These are phyloP conservation scores for Neoscelio sp. DNA, from an alignment of 2,888 invertebrate species.

Conservation along the genomic window DNA sequence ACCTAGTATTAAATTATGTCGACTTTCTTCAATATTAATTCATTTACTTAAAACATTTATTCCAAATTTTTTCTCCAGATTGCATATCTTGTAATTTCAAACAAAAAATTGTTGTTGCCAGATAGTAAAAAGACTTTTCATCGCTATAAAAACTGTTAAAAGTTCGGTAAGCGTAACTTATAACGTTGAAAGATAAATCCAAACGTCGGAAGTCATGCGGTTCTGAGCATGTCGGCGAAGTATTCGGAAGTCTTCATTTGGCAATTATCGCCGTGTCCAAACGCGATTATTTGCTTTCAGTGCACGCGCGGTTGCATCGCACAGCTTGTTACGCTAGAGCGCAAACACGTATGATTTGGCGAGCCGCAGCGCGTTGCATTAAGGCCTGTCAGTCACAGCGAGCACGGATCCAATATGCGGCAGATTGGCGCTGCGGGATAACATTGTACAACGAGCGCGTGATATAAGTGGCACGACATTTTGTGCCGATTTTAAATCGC, in stretches of 20 bases:
- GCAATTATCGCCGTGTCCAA: constrained; percentile 59
- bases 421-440: constrained; percentile 62
- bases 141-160: constrained; percentile 21
- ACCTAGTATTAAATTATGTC: no score
- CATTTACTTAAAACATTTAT: no score
- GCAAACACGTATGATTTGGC: constrained; percentile 65
- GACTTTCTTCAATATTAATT: no score
- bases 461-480: constrained; percentile 61
- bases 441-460: constrained; percentile 39
- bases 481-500: constrained; percentile 65
- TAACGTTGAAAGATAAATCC: constrained; percentile 41
- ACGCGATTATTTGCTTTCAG: constrained; percentile 66
- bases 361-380: constrained; percentile 60
- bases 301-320: constrained; percentile 56
- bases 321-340: constrained; percentile 59
- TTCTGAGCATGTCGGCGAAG: constrained; percentile 22
- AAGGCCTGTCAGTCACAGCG: constrained; percentile 68
- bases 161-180: not conserved
- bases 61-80: no score
- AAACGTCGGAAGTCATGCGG: constrained; percentile 47
- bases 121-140: no score
- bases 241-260: constrained; percentile 54
- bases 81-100: no score
- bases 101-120: no score
- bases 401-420: constrained; percentile 68